Conservation (phyloP, 2,797 vertebrate species). For the Buphagus erythrorhynchus region DNA sequence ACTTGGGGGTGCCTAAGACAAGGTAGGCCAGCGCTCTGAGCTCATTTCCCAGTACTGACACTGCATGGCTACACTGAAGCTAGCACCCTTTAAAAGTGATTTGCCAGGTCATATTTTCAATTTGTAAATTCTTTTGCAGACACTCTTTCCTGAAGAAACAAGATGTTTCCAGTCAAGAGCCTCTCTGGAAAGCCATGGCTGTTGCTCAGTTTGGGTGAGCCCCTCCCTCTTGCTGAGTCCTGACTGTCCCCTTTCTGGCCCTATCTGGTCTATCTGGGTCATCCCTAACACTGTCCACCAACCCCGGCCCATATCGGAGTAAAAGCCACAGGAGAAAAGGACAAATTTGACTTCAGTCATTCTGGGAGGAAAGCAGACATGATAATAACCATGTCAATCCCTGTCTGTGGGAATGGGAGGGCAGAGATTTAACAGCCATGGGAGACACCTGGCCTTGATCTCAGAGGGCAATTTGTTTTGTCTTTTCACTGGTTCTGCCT, state of each 20-base stretch:
- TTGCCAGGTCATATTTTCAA: not conserved
- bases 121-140: not conserved
- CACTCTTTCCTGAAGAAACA: not conserved
- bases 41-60: not conserved
- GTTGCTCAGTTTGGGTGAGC: not conserved
- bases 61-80: not conserved
- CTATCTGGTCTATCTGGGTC: not conserved
- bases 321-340: not conserved
- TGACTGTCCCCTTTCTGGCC: not conserved
- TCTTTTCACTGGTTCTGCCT: not conserved
- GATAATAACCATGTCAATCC: not conserved
- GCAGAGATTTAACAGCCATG: not conserved
- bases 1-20: rapidly evolving
- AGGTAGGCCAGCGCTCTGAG: not conserved
- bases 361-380: not conserved
- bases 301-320: too few relatives aligned
- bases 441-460: not conserved
- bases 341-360: not conserved
- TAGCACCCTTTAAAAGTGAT: not conserved
- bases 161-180: not conserved
- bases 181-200: not conserved
- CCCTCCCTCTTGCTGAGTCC: not conserved
- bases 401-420: not conserved
- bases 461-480: not conserved
- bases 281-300: rapidly evolving